These are phyloP conservation scores for Lophotriccus pileatus DNA, from an alignment of 2,797 vertebrate genomes.

Conservation along the genomic window DNA sequence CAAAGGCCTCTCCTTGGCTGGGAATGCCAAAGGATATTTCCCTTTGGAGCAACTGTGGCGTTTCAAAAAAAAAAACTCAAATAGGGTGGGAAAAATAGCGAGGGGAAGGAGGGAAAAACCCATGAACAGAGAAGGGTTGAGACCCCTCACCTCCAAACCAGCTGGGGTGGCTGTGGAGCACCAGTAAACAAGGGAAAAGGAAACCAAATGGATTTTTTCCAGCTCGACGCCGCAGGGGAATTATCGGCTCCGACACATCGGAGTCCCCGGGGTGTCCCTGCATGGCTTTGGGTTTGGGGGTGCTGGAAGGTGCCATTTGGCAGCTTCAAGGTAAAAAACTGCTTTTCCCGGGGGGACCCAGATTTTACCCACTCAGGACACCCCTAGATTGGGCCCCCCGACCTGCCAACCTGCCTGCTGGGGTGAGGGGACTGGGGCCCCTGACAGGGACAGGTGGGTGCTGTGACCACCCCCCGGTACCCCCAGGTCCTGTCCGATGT, in stretches of 20 bases:
- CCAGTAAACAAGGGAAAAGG: neutral
- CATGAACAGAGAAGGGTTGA: neutral
- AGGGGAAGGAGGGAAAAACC: rapidly evolving
- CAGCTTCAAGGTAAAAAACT: neutral
- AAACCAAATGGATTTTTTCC: neutral
- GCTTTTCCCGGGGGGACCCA: neutral
- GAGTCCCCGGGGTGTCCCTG: neutral
- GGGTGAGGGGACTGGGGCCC: neutral
- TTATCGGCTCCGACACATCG: rapidly evolving
- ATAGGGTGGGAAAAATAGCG: neutral
- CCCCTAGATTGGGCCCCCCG: neutral
- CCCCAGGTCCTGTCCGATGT: neutral
- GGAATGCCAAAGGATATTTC: neutral
- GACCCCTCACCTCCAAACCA: neutral
- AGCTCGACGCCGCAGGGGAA: rapidly evolving
- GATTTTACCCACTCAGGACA: neutral
- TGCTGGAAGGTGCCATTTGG: neutral
- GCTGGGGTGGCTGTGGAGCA: neutral
- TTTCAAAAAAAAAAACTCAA: neutral
- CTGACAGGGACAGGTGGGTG: neutral
- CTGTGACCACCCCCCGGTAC: neutral
- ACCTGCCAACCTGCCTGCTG: neutral
- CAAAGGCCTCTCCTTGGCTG: neutral
- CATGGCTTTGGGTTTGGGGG: neutral
- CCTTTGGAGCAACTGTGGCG: neutral